Evolutionary conservation across 2,113 vertebrate species (phyloP).

Genomic region (Marmota flaviventris): DNA sequence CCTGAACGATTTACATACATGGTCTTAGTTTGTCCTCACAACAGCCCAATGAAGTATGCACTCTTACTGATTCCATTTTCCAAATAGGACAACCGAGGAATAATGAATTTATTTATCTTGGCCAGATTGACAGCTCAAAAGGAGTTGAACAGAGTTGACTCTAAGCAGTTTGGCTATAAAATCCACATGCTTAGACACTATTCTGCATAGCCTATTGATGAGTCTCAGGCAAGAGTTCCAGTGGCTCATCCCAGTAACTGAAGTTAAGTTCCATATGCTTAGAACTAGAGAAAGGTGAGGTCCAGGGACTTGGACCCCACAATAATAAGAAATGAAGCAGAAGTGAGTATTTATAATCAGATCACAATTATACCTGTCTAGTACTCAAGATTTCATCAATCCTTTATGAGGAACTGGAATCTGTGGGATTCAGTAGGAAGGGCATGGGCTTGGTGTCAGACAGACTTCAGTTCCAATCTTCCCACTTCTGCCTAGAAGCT

Average conservation of each 20-base stretch:
- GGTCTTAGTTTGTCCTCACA: not conserved
- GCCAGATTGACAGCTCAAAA: not conserved
- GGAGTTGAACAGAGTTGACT: not conserved
- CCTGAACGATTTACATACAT: not conserved
- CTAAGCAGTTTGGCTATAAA: not conserved
- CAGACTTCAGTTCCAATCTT: slow-evolving; percentile 20
- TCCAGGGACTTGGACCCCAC: not conserved
- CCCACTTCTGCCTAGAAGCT: not conserved
- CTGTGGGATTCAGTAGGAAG: not conserved
- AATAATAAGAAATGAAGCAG: not conserved
- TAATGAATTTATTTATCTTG: not conserved
- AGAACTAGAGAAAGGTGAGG: not conserved
- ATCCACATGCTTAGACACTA: not conserved
- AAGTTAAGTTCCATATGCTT: not conserved
- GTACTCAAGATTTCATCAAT: not conserved
- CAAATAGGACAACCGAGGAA: not conserved
- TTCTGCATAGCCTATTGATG: not conserved
- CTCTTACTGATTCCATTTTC: not conserved
- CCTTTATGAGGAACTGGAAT: not conserved
- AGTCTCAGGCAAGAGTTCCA: not conserved
- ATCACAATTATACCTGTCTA: not conserved
- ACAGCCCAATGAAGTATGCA: not conserved
- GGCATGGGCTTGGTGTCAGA: not conserved
- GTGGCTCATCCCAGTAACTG: not conserved
- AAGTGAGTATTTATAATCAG: not conserved